These are phyloP conservation scores for Crematogaster levior DNA, from an alignment of 2,888 invertebrate species.

Conservation along the genomic window DNA sequence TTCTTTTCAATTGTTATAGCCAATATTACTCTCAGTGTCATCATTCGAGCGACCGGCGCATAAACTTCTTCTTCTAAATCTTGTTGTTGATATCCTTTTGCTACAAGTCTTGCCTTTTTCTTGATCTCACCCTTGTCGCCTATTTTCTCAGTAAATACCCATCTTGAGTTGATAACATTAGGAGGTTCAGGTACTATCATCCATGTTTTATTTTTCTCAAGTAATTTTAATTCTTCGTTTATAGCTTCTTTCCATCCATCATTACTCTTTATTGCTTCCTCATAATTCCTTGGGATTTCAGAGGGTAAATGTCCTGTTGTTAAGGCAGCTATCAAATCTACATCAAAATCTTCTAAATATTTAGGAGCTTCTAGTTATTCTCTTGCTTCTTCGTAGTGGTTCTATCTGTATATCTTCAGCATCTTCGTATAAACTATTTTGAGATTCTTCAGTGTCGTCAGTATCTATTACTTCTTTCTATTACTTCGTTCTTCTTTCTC, in stretches of 20 bases:
- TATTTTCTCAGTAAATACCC: background rate
- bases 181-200: too few species aligned
- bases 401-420: background rate
- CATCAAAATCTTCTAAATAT: background rate
- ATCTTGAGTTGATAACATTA: too few species aligned
- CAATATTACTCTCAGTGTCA: background rate
- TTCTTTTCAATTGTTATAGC: background rate
- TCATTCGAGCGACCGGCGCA: background rate
- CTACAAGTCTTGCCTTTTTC: background rate
- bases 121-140: background rate
- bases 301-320: too few species aligned
- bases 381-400: background rate
- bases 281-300: too few species aligned
- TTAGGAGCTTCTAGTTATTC: background rate
- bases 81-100: background rate
- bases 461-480: background rate
- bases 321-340: too few species aligned
- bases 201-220: too few species aligned
- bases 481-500: background rate
- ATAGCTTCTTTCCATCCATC: too few species aligned
- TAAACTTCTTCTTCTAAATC: background rate
- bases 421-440: background rate
- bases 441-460: background rate
- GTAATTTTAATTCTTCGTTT: too few species aligned
- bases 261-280: too few species aligned